Conservation (phyloP, 2,888 invertebrate species). For the Torymus aiolomorphi region DNA sequence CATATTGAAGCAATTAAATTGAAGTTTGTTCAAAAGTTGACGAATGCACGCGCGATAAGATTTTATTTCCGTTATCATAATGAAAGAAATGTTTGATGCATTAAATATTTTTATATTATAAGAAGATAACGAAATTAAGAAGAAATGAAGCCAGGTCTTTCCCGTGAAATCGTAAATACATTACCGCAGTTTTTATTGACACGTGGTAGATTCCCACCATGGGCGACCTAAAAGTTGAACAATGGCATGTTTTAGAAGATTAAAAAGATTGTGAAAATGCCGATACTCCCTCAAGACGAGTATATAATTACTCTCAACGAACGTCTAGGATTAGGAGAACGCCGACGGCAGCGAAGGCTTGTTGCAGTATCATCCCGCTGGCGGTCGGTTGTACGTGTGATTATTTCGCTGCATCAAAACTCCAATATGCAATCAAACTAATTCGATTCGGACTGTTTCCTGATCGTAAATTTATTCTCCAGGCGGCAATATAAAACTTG, state of each 20-base stretch:
- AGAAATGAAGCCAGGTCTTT: too few species aligned
- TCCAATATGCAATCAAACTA: slow-evolving; percentile 3
- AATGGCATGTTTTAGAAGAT: background rate
- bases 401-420: slow-evolving; percentile 28
- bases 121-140: too few species aligned
- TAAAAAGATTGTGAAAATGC: background rate
- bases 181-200: slow-evolving; percentile 25
- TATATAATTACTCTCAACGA: slow-evolving; percentile 64
- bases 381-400: slow-evolving; percentile 44
- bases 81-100: too few species aligned
- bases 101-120: too few species aligned
- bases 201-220: background rate
- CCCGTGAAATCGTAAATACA: background rate
- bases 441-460: slow-evolving; percentile 17
- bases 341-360: slow-evolving; percentile 47
- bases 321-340: slow-evolving; percentile 63
- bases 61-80: too few species aligned
- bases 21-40: too few species aligned
- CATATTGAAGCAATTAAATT: too few species aligned
- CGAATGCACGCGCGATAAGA: too few species aligned
- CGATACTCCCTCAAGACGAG: background rate
- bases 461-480: slow-evolving; percentile 25
- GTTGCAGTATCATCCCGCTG: slow-evolving; percentile 22
- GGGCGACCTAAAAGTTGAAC: slow-evolving; percentile 12
- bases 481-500: slow-evolving; percentile 9